Conservation (phyloP, 2,888 invertebrate genomes). For the Conus canariensis region DNA sequence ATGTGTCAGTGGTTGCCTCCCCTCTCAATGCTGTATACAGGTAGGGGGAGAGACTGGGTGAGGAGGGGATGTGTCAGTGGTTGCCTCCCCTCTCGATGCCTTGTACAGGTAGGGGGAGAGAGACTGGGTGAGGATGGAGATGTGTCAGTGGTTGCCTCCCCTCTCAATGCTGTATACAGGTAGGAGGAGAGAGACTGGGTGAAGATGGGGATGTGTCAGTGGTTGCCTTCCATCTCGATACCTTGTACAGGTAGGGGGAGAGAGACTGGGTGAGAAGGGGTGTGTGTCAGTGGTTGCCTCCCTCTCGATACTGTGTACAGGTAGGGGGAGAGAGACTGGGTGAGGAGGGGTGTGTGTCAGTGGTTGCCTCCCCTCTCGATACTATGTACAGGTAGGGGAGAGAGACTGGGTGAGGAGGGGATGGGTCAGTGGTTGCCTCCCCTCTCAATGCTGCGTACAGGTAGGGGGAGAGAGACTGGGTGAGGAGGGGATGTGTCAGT, state of each 20-base stretch:
- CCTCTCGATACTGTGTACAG: conserved; percentile 72
- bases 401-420: background rate
- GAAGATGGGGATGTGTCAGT: too few species aligned
- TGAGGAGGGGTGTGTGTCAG: background rate
- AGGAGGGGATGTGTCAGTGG: conserved; percentile 59
- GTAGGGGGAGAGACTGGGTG: background rate
- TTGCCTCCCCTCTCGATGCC: conserved; percentile 69
- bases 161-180: background rate
- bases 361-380: background rate
- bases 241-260: too few species aligned
- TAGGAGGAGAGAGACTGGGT: background rate
- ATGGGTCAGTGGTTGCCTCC: too few species aligned
- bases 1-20: background rate
- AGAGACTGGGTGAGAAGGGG: too few species aligned
- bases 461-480: too few species aligned
- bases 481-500: conserved; percentile 59
- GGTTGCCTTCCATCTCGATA: too few species aligned
- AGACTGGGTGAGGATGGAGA: background rate
- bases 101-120: conserved; percentile 67
- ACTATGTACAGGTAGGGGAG: background rate
- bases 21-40: background rate
- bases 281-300: conserved; percentile 67
- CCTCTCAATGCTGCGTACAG: too few species aligned
- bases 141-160: background rate
- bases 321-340: conserved; percentile 46